Conservation (phyloP, 2,797 vertebrate genomes). For the Myiothlypis chrysogaster region DNA sequence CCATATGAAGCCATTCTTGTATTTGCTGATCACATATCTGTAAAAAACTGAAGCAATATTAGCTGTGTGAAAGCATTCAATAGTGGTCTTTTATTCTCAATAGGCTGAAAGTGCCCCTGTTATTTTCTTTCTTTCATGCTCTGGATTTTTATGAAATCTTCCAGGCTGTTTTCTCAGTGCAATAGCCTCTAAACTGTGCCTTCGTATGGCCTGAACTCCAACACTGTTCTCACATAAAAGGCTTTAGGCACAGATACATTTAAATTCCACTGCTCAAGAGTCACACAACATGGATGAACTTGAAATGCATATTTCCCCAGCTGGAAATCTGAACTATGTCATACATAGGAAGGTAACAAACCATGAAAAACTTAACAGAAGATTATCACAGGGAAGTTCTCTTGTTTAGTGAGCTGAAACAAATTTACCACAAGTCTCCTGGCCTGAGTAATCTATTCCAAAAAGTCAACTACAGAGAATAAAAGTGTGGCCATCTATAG, state of each 20-base stretch:
- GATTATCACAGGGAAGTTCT: not conserved
- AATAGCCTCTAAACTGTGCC: not conserved
- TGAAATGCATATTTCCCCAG: not conserved
- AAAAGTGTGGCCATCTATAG: not conserved
- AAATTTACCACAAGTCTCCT: not conserved
- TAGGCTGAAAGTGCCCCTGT: not conserved
- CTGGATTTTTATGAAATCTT: not conserved
- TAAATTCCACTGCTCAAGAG: not conserved
- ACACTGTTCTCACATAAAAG: not conserved
- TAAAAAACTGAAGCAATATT: not conserved
- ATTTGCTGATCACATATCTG: not conserved
- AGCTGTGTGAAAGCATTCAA: not conserved
- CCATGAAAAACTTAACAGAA: not conserved
- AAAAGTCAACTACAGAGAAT: not conserved
- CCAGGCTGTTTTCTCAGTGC: not conserved
- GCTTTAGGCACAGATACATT: not conserved
- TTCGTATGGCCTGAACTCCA: not conserved
- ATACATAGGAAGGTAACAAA: not conserved
- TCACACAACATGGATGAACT: not conserved
- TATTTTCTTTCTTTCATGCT: constrained; percentile 1
- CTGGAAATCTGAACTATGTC: not conserved
- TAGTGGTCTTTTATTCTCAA: not conserved
- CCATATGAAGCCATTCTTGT: not conserved
- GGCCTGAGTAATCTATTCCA: not conserved
- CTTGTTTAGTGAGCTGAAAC: not conserved